phyloP scores from a whole-genome alignment of 1,140 invertebrate species.

The Eufriesea mexicana region DNA sequence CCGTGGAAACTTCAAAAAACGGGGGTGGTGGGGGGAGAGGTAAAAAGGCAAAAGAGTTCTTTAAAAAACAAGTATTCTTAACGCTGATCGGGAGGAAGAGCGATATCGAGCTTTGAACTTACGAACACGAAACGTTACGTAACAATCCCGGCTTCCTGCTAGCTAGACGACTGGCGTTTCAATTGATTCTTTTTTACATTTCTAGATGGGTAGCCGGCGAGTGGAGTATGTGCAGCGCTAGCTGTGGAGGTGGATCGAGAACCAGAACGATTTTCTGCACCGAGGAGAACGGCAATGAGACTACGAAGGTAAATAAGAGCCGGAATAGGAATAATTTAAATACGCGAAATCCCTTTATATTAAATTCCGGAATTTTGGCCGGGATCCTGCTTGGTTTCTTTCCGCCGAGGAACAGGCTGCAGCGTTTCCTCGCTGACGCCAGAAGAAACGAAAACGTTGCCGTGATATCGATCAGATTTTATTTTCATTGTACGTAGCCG shows the following conservation, averaged over 20 bases:
- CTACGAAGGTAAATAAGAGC: slow-evolving; percentile 85
- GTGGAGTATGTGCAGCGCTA: slow-evolving; percentile 92
- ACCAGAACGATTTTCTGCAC: slow-evolving; percentile 90
- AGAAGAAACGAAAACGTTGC: neutral
- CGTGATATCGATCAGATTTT: slow-evolving; percentile 11
- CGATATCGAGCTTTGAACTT: neutral
- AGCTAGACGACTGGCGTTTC: neutral
- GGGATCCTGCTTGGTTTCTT: neutral
- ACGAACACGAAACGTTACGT: neutral
- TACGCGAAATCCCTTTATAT: slow-evolving; percentile 37
- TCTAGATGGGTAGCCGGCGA: slow-evolving; percentile 94
- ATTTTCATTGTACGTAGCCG: slow-evolving; percentile 7
- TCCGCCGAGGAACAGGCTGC: neutral
- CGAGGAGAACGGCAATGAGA: slow-evolving; percentile 86
- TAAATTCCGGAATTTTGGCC: slow-evolving; percentile 7
- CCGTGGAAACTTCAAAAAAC: neutral
- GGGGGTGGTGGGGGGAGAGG: no score
- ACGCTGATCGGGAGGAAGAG: neutral
- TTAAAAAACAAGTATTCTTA: neutral
- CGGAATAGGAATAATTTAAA: slow-evolving; percentile 33
- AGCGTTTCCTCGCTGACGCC: neutral
- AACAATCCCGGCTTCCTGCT: neutral
- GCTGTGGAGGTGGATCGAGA: slow-evolving; percentile 91
- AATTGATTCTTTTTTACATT: slow-evolving; percentile 52
- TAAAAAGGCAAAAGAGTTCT: neutral